Conservation (phyloP, 1,140 invertebrate species). For the Papilio glaucus region DNA sequence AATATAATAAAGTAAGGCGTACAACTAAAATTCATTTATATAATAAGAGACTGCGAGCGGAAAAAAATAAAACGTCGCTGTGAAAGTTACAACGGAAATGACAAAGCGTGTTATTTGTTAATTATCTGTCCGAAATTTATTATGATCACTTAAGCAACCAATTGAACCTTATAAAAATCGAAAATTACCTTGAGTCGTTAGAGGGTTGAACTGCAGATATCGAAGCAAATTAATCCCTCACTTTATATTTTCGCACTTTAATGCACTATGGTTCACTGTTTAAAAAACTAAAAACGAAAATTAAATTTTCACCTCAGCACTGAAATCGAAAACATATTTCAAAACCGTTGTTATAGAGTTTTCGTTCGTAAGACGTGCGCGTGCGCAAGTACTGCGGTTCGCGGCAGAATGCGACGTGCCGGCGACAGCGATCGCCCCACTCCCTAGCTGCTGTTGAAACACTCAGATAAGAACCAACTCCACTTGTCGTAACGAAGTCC, state of each 20-base stretch:
- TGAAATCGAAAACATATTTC: slow-evolving; percentile 70
- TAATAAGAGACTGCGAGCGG: slow-evolving; percentile 21
- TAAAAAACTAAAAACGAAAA: slow-evolving; percentile 36
- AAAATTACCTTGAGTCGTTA: slow-evolving; percentile 66
- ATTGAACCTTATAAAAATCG: slow-evolving; percentile 45
- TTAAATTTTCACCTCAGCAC: slow-evolving; percentile 67
- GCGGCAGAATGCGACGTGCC: slow-evolving; percentile 59
- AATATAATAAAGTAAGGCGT: background rate
- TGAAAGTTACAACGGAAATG: slow-evolving; percentile 34
- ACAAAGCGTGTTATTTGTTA: slow-evolving; percentile 27
- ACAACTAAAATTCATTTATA: slow-evolving; percentile 29
- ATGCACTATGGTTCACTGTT: slow-evolving; percentile 42
- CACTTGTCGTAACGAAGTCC: slow-evolving; percentile 58
- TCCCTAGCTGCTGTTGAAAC: slow-evolving; percentile 61
- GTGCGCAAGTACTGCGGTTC: slow-evolving; percentile 60
- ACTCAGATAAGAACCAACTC: slow-evolving; percentile 70
- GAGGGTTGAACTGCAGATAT: slow-evolving; percentile 26
- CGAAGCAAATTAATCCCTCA: slow-evolving; percentile 58
- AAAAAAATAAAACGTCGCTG: slow-evolving; percentile 14
- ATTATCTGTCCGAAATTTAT: slow-evolving; percentile 22
- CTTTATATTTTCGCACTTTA: slow-evolving; percentile 51
- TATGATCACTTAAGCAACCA: background rate
- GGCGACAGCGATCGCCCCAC: slow-evolving; percentile 57
- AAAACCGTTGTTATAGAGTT: slow-evolving; percentile 56
- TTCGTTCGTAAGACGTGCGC: slow-evolving; percentile 55